Base-by-base conservation (phyloP, 2,113 vertebrate species). In the Vulpes lagopus region DNA sequence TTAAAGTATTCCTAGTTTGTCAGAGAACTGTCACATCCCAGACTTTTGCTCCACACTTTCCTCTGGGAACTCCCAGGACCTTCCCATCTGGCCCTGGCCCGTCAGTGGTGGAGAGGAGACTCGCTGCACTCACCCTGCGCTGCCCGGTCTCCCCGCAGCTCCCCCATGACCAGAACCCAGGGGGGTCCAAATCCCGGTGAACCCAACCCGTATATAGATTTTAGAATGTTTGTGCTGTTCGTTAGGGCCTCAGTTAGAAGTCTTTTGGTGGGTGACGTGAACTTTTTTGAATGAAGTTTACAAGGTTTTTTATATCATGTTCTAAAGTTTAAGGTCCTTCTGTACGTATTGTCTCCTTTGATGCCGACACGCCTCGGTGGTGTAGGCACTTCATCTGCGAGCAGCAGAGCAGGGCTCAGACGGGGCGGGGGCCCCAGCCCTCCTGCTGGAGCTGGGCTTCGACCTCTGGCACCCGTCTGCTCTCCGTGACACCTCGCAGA, bases 41-140 rank as follows among this genome's bases (percentile, higher is more conserved):
- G 51, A 30, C 16, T 60, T 92, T 32, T 22, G 53, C 0, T 16
- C 17, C 25, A 14, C 6, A 22, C 49, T 91, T 35, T 57, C n/a
- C 51, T 69, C 57, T 6, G 8, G 5, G 89, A 43, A 25, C 53
- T 8, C 43, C 53, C 19, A 67, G 16, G 25, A 20, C 23, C n/a
- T 71, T 64, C 22, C 60, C 5, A 12, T 23, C 85, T 35, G 84
- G 59, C 32, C 38, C 60, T 74, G 20, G 43, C 5, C 43, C 6
- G 43, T 43, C 1, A 23, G 4, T 8, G 17, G 57, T 49, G 12
- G 82, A 57, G 82, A 43, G 32, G 95, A 35, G 35, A 10, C 3
- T 15, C 22, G 0, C 12, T 5, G 0, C 20, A 57, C 78, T 30
- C 32, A 12, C 38, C 12, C 6, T 2, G 8, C 2, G 7, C 73